Evolutionary conservation across 2,797 vertebrate species (phyloP).

Genomic region (Pogonophryne albipinna): DNA sequence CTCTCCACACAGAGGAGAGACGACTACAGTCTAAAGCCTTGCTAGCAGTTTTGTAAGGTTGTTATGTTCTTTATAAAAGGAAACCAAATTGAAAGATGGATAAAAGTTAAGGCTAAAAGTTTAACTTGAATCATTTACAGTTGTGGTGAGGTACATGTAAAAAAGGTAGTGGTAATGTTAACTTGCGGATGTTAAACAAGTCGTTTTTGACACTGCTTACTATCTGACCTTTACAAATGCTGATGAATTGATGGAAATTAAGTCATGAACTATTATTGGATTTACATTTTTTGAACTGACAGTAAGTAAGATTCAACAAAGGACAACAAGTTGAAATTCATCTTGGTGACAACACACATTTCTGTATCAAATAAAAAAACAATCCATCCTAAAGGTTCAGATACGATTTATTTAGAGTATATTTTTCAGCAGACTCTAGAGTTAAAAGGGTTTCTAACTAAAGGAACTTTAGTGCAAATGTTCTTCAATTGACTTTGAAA

Average conservation of each 20-base stretch:
- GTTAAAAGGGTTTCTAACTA: too few species aligned
- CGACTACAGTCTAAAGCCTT: not conserved
- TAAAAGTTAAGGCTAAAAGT: too few species aligned
- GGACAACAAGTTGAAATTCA: not conserved
- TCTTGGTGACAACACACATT: not conserved
- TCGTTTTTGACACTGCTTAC: not conserved
- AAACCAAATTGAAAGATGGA: not conserved
- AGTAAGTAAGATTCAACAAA: not conserved
- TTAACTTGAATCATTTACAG: not conserved
- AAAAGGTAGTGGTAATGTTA: not conserved
- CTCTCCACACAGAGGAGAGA: slow-evolving; percentile 21
- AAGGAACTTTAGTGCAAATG: too few species aligned
- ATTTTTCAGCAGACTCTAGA: too few species aligned
- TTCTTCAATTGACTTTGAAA: too few species aligned
- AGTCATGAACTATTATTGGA: not conserved
- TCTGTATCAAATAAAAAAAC: not conserved
- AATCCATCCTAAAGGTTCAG: not conserved
- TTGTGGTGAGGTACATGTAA: too few species aligned
- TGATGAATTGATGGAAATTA: too few species aligned
- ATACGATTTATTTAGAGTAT: too few species aligned
- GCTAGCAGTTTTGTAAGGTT: not conserved
- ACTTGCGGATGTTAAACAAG: not conserved
- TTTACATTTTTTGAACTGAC: not conserved
- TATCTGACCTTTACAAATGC: not conserved
- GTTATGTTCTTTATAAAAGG: not conserved